phyloP scores from a whole-genome alignment of 2,797 vertebrate genomes.

The Bradypus variegatus region DNA sequence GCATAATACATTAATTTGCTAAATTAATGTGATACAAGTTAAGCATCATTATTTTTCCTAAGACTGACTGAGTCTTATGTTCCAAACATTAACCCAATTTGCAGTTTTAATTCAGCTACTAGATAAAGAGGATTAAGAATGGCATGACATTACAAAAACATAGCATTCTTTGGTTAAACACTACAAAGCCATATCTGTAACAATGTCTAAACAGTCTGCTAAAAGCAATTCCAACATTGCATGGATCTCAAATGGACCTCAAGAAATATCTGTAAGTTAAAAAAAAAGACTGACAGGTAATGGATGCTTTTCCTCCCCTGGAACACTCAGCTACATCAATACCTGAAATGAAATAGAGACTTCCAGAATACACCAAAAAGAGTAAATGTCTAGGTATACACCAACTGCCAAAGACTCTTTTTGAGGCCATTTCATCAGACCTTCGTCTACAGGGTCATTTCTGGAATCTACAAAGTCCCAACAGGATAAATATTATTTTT shows the following conservation, averaged over 20 bases:
- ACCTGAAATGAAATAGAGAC: background rate
- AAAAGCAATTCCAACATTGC: conserved; percentile 2
- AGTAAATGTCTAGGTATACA: background rate
- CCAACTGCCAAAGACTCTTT: background rate
- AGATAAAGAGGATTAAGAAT: conserved; percentile 28
- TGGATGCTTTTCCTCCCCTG: background rate
- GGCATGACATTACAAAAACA: conserved; percentile 29
- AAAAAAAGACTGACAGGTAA: conserved; percentile 3
- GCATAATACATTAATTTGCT: background rate
- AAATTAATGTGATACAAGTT: background rate
- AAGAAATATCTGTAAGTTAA: background rate
- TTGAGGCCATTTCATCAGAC: background rate
- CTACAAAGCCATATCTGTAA: conserved; percentile 18
- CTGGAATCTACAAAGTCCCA: conserved; percentile 21
- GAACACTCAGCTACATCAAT: background rate
- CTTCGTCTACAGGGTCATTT: background rate
- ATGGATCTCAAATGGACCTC: background rate
- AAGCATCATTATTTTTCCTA: conserved; percentile 4
- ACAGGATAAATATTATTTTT: background rate
- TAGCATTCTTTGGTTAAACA: conserved; percentile 25
- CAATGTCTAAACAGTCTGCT: conserved; percentile 29
- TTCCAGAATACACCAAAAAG: conserved; percentile 22
- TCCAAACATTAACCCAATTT: conserved; percentile 19
- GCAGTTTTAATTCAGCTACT: conserved; percentile 33
- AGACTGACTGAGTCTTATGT: background rate